Conservation (phyloP, 2,113 vertebrate species). For the Dasypus novemcinctus region DNA sequence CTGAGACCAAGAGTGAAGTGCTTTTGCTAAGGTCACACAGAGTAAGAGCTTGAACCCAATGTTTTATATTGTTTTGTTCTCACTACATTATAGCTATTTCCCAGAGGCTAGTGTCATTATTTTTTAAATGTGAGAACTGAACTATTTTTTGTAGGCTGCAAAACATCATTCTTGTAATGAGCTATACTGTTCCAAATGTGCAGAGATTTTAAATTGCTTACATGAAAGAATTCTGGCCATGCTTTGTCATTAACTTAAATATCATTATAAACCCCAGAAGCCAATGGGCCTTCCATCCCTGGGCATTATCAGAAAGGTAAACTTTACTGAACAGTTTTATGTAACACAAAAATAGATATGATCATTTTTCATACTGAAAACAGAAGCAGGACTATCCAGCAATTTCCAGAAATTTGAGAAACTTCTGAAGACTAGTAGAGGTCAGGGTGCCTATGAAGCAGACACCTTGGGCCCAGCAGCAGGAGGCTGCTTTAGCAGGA, state of each 20-base stretch:
- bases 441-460: not conserved
- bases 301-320: not conserved
- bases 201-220: not conserved
- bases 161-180: not conserved
- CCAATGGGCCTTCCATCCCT: not conserved
- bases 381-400: not conserved
- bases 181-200: not conserved
- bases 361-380: not conserved
- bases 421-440: not conserved
- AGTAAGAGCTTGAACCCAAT: not conserved
- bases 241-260: not conserved
- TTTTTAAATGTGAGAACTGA: not conserved
- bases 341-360: not conserved
- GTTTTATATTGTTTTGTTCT: not conserved
- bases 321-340: not conserved
- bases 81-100: not conserved
- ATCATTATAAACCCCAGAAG: not conserved
- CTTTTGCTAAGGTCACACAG: not conserved
- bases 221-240: not conserved
- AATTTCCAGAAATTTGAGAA: not conserved
- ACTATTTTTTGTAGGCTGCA: not conserved
- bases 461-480: not conserved
- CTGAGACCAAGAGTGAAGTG: not conserved
- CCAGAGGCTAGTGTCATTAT: not conserved
- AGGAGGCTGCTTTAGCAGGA: not conserved